A percentile compares a stretch with the other conserved stretches of the same genome.
These are phyloP conservation scores for Heliangelus exortis DNA, from an alignment of 2,797 vertebrate species.

Conservation along the genomic window DNA sequence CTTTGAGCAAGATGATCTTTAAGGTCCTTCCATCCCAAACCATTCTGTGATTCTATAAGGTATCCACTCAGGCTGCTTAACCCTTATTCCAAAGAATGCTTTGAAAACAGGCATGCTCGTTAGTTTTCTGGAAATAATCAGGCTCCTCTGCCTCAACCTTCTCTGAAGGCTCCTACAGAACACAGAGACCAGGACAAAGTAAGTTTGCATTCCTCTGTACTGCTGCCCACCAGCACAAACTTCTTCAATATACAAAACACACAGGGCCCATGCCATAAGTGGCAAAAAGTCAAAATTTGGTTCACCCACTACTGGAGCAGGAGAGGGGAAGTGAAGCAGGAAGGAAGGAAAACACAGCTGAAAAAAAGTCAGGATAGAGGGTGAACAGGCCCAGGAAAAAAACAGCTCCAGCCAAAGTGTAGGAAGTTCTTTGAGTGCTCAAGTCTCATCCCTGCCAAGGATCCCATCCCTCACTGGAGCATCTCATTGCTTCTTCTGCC, in stretches of 20 bases:
- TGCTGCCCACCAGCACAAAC: not conserved
- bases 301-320: not conserved
- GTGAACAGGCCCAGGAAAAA: not conserved
- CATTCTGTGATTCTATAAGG: not conserved
- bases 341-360: not conserved
- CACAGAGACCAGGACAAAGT: not conserved
- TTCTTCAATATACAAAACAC: not conserved
- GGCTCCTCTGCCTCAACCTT: not conserved
- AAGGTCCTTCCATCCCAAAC: no score
- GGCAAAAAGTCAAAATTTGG: not conserved
- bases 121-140: not conserved
- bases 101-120: not conserved
- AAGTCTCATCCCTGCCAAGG: not conserved
- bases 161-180: not conserved
- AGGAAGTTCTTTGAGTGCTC: not conserved
- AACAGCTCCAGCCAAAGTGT: not conserved
- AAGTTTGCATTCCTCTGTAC: no score
- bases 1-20: no score
- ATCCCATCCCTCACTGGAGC: not conserved
- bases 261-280: not conserved
- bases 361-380: not conserved
- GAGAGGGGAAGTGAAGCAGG: not conserved
- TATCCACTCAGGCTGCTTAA: not conserved
- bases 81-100: not conserved
- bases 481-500: not conserved